Conservation (phyloP, 2,888 invertebrate genomes). For the Malacosoma neustria region DNA sequence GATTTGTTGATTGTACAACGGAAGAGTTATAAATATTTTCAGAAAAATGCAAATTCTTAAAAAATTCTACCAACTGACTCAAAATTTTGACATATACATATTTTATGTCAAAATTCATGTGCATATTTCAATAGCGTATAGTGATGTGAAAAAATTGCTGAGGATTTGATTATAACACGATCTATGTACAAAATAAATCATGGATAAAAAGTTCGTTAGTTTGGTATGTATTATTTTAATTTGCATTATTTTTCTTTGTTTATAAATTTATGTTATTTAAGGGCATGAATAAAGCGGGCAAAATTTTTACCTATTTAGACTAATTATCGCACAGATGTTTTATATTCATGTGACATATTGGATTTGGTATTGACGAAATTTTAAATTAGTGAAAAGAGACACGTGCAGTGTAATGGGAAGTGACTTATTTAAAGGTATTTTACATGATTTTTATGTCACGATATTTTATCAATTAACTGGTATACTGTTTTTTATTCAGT, state of each 20-base stretch:
- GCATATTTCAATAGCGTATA: no score
- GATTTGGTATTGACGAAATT: constrained; percentile 12
- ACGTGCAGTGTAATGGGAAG: constrained; percentile 14
- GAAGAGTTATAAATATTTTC: no score
- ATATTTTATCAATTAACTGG: no score
- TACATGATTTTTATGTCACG: background rate
- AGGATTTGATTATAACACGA: no score
- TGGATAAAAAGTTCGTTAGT: background rate
- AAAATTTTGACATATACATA: no score
- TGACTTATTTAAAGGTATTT: constrained; percentile 3
- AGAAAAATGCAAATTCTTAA: no score
- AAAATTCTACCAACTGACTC: no score
- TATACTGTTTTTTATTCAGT: no score
- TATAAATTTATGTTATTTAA: background rate
- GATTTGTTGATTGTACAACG: no score
- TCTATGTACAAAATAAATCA: no score
- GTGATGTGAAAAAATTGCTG: no score
- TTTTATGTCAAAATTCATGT: no score
- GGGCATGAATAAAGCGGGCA: background rate
- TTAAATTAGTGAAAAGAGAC: background rate
- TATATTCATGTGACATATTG: constrained; percentile 23
- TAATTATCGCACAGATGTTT: constrained; percentile 30
- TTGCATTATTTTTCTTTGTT: background rate
- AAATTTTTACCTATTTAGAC: constrained; percentile 7
- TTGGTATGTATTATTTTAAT: background rate